These are phyloP conservation scores for Poecilus cupreus DNA, from an alignment of 2,888 invertebrate genomes.

Conservation along the genomic window DNA sequence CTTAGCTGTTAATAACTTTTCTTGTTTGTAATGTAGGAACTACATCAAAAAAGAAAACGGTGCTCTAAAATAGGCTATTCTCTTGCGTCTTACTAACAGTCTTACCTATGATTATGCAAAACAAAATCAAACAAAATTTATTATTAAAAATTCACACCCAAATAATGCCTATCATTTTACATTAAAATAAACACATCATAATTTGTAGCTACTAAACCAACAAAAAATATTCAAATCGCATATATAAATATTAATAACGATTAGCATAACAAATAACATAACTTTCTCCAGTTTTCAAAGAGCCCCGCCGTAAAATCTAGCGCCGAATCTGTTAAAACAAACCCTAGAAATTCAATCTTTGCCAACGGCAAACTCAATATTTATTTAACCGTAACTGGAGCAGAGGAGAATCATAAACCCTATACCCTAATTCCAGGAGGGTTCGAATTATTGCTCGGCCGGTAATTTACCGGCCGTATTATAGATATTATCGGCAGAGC, in stretches of 20 bases:
- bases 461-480: conserved; percentile 48
- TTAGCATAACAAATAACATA: conserved; percentile 31
- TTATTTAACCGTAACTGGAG: conserved; percentile 38
- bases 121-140: conserved; percentile 10
- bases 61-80: too few relatives aligned
- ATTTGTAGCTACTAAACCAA: conserved; percentile 2
- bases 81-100: too few relatives aligned
- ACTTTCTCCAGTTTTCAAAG: background rate
- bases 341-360: conserved; percentile 4
- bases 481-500: conserved; percentile 46
- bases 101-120: background rate
- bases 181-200: conserved; percentile 23
- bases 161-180: background rate
- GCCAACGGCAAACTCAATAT: conserved; percentile 32
- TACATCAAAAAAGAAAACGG: too few relatives aligned
- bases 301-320: background rate
- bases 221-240: conserved; percentile 22
- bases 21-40: too few relatives aligned
- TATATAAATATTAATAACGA: background rate
- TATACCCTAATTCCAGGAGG: conserved; percentile 43
- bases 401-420: background rate
- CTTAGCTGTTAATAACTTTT: too few relatives aligned
- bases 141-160: background rate
- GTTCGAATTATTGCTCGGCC: conserved; percentile 22
- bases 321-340: conserved; percentile 26